Base-by-base conservation (phyloP, 2,888 invertebrate species). In the Tinea trinotella region DNA sequence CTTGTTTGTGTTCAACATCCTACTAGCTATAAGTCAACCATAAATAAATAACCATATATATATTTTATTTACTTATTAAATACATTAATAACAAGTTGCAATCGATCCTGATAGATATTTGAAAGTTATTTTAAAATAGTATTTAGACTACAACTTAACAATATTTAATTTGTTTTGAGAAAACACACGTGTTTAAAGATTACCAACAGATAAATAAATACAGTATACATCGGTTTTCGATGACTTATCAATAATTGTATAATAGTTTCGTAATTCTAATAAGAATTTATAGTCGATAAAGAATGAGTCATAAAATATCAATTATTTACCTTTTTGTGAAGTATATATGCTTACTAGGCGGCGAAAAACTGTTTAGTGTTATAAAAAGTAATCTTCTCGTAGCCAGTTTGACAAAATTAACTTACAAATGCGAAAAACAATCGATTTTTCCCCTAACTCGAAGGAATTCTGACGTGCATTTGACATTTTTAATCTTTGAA, bases 321-420 rank as follows among this genome's bases (percentile, higher is more conserved):
- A 22, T 22, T 10, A 30, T 10, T 46, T 15, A 49, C 49, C 24
- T 17, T 3, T 48, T 48, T 48, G 18, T 17, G 7, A 1, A 2
- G 22, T 35, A 50, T 36, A 12, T 20, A 7, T 12, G 72, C 1
- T 66, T 58, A 48, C 71, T 20, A 5, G 68, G 64, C 3, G 80
- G 77, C 24, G 76, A 73, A 59, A 74, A 75, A 58, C 67, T 74
- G 65, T 76, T 76, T 67, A 73, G 64, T 55, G 81, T 74, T 64
- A 81, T 67, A 56, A 78, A 61, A 52, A 81, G 55, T 44, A 80
- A 49, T 62, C 74, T 72, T 70, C 74, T 74, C 52, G 79, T 76
- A 78, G 83, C 83, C 83, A 84, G 83, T 71, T 83, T 84, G 83
- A 62, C 59, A 17, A 60, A 52, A 61, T 64, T 24, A 15, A 40